Conservation (phyloP, 2,797 vertebrate species). For the Moxostoma hubbsi region DNA sequence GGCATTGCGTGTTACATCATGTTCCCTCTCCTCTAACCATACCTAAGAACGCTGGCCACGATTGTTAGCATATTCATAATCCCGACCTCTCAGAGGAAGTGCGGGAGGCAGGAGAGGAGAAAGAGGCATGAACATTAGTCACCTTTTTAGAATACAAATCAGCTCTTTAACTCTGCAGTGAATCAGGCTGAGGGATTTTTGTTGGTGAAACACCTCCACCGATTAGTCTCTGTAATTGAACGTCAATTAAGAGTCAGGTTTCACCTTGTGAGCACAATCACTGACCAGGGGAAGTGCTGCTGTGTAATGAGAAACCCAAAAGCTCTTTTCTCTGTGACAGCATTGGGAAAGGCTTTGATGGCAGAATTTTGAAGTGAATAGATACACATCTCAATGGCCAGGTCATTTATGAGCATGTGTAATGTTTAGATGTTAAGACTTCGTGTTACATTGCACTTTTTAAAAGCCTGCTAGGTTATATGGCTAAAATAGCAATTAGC, state of each 20-base stretch:
- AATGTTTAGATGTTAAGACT: conserved; percentile 52
- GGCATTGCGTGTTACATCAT: conserved; percentile 13
- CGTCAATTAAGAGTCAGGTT: conserved; percentile 79
- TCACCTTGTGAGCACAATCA: conserved; percentile 71
- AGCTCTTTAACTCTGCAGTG: conserved; percentile 47
- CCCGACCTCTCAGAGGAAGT: conserved; percentile 22
- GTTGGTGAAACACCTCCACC: conserved; percentile 57
- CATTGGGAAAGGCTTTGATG: conserved; percentile 47
- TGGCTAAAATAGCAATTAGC: conserved; percentile 11
- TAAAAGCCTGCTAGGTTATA: conserved; percentile 27
- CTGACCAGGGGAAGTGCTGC: conserved; percentile 47
- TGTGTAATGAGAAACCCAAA: conserved; percentile 55
- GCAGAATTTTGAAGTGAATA: conserved; percentile 42
- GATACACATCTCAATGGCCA: conserved; percentile 48
- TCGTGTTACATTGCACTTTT: conserved; percentile 40
- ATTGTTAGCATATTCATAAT: conserved; percentile 56
- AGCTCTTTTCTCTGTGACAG: conserved; percentile 48
- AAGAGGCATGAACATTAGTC: conserved; percentile 44
- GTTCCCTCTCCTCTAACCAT: conserved; percentile 28
- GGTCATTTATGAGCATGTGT: conserved; percentile 34
- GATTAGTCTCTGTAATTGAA: conserved; percentile 80
- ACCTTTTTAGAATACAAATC: conserved; percentile 58
- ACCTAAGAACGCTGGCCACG: conserved; percentile 1
- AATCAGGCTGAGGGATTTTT: conserved; percentile 42
- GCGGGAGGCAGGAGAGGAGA: conserved; percentile 11